A percentile compares a stretch with the other conserved stretches of the same genome.
Conservation (phyloP, 2,797 vertebrate species). For the Carapus acus region DNA sequence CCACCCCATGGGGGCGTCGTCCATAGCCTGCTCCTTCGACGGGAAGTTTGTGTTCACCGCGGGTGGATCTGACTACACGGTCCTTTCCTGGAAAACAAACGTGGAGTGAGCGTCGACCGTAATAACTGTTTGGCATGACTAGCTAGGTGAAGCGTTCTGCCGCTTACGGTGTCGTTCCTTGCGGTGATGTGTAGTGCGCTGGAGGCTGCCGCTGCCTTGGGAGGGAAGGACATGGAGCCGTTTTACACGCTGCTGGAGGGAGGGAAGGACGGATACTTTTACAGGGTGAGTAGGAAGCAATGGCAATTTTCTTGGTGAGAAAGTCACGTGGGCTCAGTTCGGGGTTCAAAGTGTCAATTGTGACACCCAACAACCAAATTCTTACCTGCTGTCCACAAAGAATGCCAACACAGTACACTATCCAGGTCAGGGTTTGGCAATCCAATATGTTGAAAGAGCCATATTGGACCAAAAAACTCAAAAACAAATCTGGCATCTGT, state of each 20-base stretch:
- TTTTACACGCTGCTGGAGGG: conserved; percentile 86
- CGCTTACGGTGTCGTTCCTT: conserved; percentile 13
- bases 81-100: conserved; percentile 82
- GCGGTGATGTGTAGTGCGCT: conserved; percentile 70
- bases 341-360: no score
- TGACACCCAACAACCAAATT: no score
- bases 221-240: conserved; percentile 80
- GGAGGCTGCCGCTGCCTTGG: conserved; percentile 79
- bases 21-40: conserved; percentile 76
- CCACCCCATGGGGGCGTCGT: conserved; percentile 75
- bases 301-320: no score
- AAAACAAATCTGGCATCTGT: no score
- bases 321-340: no score
- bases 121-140: not conserved
- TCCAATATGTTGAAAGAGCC: no score
- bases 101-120: conserved; percentile 66
- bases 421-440: no score
- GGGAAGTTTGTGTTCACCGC: conserved; percentile 81
- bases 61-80: conserved; percentile 74
- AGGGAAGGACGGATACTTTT: conserved; percentile 82
- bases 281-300: conserved; percentile 71
- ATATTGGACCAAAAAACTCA: no score
- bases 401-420: no score
- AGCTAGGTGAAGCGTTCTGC: not conserved
- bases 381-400: no score